A percentile compares a stretch with the other conserved stretches of the same genome.
phyloP scores from a whole-genome alignment of 30 jellyfish, hydroid and myxozoan species.

The Aurelia aurita complex sp. Pacific region DNA sequence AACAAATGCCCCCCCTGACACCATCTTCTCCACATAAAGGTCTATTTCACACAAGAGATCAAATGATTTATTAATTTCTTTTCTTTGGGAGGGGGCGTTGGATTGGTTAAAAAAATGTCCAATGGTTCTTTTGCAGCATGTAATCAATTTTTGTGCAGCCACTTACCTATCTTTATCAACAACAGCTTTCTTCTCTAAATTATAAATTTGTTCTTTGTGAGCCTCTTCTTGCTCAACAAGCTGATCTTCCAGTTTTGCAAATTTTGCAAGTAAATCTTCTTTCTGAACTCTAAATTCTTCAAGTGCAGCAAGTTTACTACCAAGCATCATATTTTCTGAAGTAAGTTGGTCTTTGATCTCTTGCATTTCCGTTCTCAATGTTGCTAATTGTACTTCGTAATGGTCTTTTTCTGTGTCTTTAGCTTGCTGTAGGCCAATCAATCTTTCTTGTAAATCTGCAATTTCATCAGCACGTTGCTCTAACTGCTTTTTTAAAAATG shows the following conservation, averaged over 20 bases:
- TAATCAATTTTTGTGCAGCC: too few species aligned
- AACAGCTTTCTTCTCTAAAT: constrained; percentile 91
- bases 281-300: constrained; percentile 96
- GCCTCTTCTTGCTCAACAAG: constrained; percentile 69
- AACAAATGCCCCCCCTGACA: too few species aligned
- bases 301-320: constrained; percentile 93
- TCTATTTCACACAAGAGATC: too few species aligned
- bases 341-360: constrained; percentile 95
- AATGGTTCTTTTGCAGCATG: too few species aligned
- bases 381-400: constrained; percentile 87
- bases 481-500: constrained; percentile 88
- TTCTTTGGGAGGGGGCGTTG: too few species aligned
- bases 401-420: constrained; percentile 89
- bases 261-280: constrained; percentile 83
- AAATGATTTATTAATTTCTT: too few species aligned
- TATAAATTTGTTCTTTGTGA: constrained; percentile 90
- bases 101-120: too few species aligned
- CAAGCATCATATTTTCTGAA: constrained; percentile 95
- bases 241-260: constrained; percentile 82
- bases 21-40: too few species aligned
- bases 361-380: constrained; percentile 93
- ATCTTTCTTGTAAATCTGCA: constrained; percentile 88
- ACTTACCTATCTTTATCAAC: constrained; percentile 93
- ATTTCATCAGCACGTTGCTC: constrained; percentile 97
- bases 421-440: constrained; percentile 87